Percentiles rank a stretch among this genome's conserved stretches.
Evolutionary conservation across 2,797 vertebrate genomes (phyloP).

Genomic region (Pantherophis alleghaniensis): DNA sequence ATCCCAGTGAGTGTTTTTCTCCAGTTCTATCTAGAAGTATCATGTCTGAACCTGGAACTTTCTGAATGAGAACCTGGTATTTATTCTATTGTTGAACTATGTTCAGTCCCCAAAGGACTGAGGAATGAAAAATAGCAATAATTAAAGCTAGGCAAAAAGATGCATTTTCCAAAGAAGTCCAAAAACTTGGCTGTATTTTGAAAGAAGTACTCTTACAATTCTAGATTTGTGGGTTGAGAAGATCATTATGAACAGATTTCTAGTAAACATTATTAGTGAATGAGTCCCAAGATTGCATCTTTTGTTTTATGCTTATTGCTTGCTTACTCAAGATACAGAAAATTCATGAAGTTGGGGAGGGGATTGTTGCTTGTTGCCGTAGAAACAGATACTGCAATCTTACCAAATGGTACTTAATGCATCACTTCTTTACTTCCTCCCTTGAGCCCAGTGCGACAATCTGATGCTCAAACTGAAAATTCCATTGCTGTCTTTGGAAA

Average conservation of each 20-base stretch:
- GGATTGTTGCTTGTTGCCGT: conserved; percentile 57
- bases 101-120: background rate
- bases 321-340: conserved; percentile 65
- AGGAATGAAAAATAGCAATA: background rate
- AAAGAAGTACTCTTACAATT: background rate
- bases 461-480: conserved; percentile 37
- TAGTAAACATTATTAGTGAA: background rate
- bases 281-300: background rate
- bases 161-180: background rate
- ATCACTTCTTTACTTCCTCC: conserved; percentile 51
- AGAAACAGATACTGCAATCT: conserved; percentile 73
- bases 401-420: conserved; percentile 69
- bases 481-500: background rate
- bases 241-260: background rate
- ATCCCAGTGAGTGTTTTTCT: background rate
- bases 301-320: conserved; percentile 55
- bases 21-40: background rate
- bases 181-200: rapidly evolving
- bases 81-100: background rate
- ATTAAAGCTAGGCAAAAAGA: conserved; percentile 9
- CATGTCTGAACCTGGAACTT: background rate
- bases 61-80: background rate
- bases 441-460: conserved; percentile 54
- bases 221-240: background rate
- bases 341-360: conserved; percentile 41